Base-by-base conservation (phyloP, 2,888 invertebrate species). In the Charanyca ferruginea region DNA sequence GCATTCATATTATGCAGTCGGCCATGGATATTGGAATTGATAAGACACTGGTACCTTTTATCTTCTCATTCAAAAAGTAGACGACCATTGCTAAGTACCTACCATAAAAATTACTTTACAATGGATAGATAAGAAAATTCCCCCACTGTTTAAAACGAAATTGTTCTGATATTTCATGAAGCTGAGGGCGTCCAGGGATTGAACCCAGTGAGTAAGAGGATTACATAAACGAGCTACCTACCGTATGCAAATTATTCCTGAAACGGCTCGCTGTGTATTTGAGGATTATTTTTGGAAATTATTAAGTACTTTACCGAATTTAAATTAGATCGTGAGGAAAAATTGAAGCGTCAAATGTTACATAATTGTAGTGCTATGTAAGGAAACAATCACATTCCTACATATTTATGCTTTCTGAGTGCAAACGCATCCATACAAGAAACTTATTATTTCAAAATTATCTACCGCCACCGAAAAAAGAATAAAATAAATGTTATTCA, bases 231-330 rank as follows among this genome's bases (percentile, higher is more conserved):
- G 9, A 44, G 22, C 53, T 13, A 44, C 25, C 38, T 13, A 44
- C 22, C 38, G 23, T 58, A 53, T 73, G 58, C 44, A 54, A 69
- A 71, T 64, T 51, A 51, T 47, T 45, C 18, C 28, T 49, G 25
- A 5, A 38, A 53, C 3, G 9, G 16, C 23, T 32, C 8, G 3
- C 38, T 22, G 8, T 53, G 11, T 60, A 16, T 38, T 68, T 38
- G 7, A 23, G 38, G 47, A 54, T 63, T 63, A 53, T 48, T 48
- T 49, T 63, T 48, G 38, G 18, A 23, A 53, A 22, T 67, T 3
- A 47, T 38, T 25, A n/a, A 22, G 1, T 22, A 23, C 16, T 16
- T 9, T 38, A 35, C 62, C 3, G 1, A 35, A 68, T 68, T 53
- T 35, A 42, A 70, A 68, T 35, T 11, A 11, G 18, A 22, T 47